These are phyloP conservation scores for Chymomyza fuscimana DNA, from an alignment of 2,888 invertebrate genomes.

Conservation along the genomic window DNA sequence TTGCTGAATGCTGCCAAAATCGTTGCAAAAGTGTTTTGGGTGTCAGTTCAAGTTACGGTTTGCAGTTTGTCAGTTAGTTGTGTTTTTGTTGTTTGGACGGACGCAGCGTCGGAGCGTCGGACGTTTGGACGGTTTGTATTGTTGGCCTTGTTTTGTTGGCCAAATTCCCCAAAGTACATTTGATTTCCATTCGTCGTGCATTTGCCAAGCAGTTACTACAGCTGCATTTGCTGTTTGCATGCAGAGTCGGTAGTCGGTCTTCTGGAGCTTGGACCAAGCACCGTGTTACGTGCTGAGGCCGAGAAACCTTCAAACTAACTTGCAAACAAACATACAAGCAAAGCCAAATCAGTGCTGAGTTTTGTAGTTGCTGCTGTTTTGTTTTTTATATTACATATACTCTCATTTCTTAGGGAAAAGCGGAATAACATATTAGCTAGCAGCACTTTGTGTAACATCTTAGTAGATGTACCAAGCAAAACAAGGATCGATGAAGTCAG, in stretches of 20 bases:
- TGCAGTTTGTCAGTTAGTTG: conserved; percentile 12
- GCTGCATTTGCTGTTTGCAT: not conserved
- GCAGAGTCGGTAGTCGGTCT: not conserved
- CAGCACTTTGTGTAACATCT: not conserved
- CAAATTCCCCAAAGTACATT: conserved; percentile 26
- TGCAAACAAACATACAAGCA: not conserved
- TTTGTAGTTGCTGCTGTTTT: not conserved
- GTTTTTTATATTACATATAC: not conserved
- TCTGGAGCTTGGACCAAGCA: not conserved
- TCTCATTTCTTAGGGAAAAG: not conserved
- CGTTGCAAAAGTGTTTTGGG: not conserved
- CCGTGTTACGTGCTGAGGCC: conserved; percentile 1
- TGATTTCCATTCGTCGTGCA: conserved; percentile 27
- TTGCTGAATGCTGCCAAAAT: not conserved
- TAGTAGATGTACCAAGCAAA: not conserved
- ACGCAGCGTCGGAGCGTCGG: no score
- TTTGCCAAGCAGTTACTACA: not conserved
- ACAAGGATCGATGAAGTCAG: no score
- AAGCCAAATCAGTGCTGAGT: not conserved
- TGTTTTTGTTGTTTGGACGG: not conserved
- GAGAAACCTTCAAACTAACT: not conserved
- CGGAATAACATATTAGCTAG: not conserved
- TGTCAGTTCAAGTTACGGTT: conserved; percentile 9
- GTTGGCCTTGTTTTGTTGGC: conserved; percentile 6
- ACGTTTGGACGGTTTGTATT: not conserved